Evolutionary conservation across 2,797 vertebrate species (phyloP).

Genomic region (Nannoperca obscura): DNA sequence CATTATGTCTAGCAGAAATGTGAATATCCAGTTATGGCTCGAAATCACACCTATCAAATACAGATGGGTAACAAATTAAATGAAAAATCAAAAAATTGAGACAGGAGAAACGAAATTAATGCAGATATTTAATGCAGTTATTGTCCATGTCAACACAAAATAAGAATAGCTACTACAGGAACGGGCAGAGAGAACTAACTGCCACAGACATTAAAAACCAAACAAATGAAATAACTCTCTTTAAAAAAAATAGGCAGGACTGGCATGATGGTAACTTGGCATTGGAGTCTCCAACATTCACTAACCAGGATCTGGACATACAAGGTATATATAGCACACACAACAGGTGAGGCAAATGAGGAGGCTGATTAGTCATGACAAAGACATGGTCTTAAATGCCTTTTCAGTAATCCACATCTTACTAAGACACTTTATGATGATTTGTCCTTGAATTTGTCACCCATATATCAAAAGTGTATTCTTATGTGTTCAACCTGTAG

Average conservation of each 20-base stretch:
- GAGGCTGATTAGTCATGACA: neutral
- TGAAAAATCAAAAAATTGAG: neutral
- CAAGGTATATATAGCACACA: no score
- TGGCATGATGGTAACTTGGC: neutral
- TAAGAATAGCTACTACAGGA: neutral
- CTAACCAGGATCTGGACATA: neutral
- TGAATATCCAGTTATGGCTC: neutral
- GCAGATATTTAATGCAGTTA: neutral
- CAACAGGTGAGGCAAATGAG: neutral
- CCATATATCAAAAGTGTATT: neutral
- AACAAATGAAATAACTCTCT: no score
- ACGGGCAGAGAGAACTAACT: neutral
- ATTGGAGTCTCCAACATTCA: neutral
- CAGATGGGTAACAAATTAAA: neutral
- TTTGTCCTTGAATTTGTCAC: neutral
- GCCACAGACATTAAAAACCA: no score
- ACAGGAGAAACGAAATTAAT: neutral
- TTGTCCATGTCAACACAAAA: no score
- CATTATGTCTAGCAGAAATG: constrained; percentile 18
- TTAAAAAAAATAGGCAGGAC: neutral
- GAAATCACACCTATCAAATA: neutral
- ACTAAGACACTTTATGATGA: neutral
- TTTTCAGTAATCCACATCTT: neutral
- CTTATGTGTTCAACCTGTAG: neutral
- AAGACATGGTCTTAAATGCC: neutral